Evolutionary conservation across 1,140 invertebrate genomes (phyloP), one percentile per base, ranked within the genome.

Genomic region (Riptortus pedestris): DNA sequence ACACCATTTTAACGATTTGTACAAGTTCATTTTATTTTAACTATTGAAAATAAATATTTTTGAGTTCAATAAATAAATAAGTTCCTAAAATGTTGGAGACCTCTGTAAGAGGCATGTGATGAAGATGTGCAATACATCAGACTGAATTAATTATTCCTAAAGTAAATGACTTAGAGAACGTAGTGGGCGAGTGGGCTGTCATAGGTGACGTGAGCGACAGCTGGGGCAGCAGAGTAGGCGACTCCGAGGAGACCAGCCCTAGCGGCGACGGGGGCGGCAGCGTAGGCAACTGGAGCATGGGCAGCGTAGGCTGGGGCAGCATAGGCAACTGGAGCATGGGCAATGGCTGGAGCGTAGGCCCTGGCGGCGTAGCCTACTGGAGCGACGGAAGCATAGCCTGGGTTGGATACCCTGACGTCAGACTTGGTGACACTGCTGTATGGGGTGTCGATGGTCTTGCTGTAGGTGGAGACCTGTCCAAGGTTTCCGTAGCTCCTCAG

Each of bases 351-450:
- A 27, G 60, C 55, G 62, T 67, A 66, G 64, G 65, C 47, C 20
- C 52, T 18, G 16, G 67, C 66, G 58, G 66, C 67, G 57, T 62
- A 55, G 38, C 43, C 62, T 22, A 62, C 38, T 48, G 68, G 66
- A 52, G 67, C 65, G 48, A 67, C 59, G 65, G 71, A 69, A 63
- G 71, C 69, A 28, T 68, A 38, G 20, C 67, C 71, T 48, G 72
- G 72, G 70, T 75, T 75, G 70, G 70, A 74, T 27, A 73, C 69
- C 27, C 74, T 69, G 59, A 73, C 71, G 68, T 76, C 75, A 63
- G 69, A 69, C 65, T 75, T 75, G 55, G 70, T 69, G 52, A 74
- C 71, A 65, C 67, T 70, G 66, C 72, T 71, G 71, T 70, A 73
- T 2, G 75, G 71, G 51, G 73, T 73, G 64, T 73, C 72, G 67